A percentile compares a stretch with the other conserved stretches of the same genome.
phyloP scores from a whole-genome alignment of 1,140 invertebrate genomes.

The Arion vulgaris region DNA sequence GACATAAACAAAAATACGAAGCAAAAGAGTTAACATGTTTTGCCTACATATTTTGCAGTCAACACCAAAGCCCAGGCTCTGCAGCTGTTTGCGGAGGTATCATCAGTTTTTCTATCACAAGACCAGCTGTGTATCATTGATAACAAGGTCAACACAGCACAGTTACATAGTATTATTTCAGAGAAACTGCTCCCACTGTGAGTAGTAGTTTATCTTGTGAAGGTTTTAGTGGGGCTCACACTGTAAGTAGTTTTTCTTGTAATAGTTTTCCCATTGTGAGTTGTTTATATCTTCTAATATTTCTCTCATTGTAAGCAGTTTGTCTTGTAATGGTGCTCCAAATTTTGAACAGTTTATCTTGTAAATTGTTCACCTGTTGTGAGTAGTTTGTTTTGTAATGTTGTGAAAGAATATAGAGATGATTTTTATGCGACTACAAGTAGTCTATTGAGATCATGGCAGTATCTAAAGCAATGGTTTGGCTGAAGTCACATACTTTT shows the following conservation, averaged over 20 bases:
- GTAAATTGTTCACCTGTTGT: no score
- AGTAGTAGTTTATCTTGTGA: conserved; percentile 57
- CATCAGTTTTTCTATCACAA: conserved; percentile 64
- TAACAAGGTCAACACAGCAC: conserved; percentile 50
- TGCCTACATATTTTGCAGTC: conserved; percentile 48
- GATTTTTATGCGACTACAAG: no score
- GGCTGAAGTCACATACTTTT: no score
- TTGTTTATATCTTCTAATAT: background rate
- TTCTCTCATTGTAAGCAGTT: no score
- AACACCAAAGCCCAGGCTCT: conserved; percentile 64
- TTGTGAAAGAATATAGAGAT: no score
- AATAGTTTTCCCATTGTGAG: background rate
- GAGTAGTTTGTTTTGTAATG: no score
- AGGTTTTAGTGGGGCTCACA: no score
- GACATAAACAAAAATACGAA: no score
- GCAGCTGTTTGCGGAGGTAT: conserved; percentile 68
- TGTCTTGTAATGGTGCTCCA: no score
- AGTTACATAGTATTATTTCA: conserved; percentile 61
- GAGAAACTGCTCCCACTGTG: conserved; percentile 68
- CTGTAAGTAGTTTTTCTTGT: background rate
- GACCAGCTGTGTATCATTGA: conserved; percentile 54
- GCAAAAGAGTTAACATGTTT: background rate
- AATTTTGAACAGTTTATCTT: no score
- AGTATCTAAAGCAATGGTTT: no score
- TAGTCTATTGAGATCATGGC: no score